Base-by-base conservation (phyloP, 1,140 invertebrate genomes). In the Steinernema khuongi region DNA sequence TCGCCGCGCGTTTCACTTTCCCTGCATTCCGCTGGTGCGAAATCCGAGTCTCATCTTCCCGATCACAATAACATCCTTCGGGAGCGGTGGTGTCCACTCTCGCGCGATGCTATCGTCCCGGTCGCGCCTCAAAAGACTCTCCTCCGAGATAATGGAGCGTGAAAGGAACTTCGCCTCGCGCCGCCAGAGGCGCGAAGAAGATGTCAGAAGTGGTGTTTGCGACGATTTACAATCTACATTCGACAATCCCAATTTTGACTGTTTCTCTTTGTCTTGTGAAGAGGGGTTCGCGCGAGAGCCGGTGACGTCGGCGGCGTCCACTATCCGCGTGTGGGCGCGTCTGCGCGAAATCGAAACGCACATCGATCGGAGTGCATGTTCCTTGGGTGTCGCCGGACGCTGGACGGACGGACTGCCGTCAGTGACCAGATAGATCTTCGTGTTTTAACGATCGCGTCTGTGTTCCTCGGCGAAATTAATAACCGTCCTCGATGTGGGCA, bases 341-440 rank as follows among this genome's bases (percentile, higher is more conserved):
- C 11, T 60, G 11, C 22, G 50, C 50, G 50, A 60, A 60, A 60
- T 60, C 50, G 50, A 60, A 60, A 60, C 50, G 50, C 50, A 26
- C 50, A 60, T 60, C 50, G 50, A 60, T 60, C 50, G 50, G 50
- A 26, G 50, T 60, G 50, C 50, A 60, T 60, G 50, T 60, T 60
- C 50, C 19, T 60, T 22, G 22, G 7, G 50, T 4, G 50, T n/a
- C 36, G 36, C 7, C 36, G 7, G 36, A 41, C 36, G n/a, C n/a
- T n/a, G n/a, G n/a, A n/a, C n/a, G n/a, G n/a, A n/a, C n/a, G n/a
- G n/a, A n/a, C n/a, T n/a, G n/a, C n/a, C n/a, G n/a, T n/a, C n/a
- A n/a, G n/a, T n/a, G n/a, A n/a, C n/a, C n/a, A n/a, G n/a, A n/a
- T n/a, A n/a, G n/a, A n/a, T n/a, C n/a, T n/a, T n/a, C n/a, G n/a